Conservation (phyloP, 2,113 vertebrate species). For the Heptranchias perlo region DNA sequence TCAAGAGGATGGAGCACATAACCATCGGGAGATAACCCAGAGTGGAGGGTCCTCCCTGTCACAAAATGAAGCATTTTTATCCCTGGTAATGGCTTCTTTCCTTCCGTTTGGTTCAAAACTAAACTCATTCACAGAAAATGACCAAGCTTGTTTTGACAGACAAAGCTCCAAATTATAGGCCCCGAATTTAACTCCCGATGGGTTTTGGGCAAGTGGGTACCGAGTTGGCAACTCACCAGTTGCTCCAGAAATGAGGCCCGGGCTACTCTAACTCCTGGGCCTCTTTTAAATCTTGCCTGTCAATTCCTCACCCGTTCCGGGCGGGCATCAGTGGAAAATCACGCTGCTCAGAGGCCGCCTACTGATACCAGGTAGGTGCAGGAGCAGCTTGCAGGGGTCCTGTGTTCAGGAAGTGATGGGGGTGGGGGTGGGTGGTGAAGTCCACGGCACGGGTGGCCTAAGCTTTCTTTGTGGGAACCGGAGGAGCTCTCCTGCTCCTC, state of each 20-base stretch:
- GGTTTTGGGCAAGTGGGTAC: neutral
- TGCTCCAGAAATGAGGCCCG: neutral
- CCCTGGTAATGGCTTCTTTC: neutral
- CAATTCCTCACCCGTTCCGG: no score
- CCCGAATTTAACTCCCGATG: neutral
- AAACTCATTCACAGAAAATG: neutral
- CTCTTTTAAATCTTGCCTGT: neutral
- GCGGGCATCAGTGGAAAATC: neutral
- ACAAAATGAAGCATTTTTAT: neutral
- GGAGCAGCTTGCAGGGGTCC: neutral
- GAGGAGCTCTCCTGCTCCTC: neutral
- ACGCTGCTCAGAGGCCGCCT: neutral
- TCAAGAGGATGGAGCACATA: neutral
- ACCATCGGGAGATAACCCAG: neutral
- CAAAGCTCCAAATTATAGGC: neutral
- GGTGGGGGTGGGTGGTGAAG: neutral
- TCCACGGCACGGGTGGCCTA: neutral
- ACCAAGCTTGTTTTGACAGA: neutral
- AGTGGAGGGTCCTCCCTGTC: neutral
- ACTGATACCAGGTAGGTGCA: neutral
- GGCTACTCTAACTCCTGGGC: neutral
- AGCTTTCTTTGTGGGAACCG: neutral
- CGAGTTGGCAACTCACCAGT: neutral
- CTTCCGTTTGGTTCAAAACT: neutral
- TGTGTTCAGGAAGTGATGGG: neutral